phyloP scores from a whole-genome alignment of 64 coral and sea anemone species.

The Dendrophyllia cribrosa region DNA sequence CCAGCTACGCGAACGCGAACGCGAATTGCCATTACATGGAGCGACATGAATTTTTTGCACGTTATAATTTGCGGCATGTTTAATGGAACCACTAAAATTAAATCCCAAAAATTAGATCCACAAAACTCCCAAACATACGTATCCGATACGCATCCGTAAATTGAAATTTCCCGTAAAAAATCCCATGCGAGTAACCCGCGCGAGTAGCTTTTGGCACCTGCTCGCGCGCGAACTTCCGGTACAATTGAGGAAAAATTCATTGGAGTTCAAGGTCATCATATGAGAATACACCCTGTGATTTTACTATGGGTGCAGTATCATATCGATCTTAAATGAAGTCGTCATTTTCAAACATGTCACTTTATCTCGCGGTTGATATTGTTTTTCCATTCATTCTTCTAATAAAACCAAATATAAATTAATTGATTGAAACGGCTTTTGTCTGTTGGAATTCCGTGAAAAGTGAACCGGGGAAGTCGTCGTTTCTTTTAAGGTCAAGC shows the following conservation, averaged over 20 bases:
- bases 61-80: no score
- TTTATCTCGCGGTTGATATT: background rate
- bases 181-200: no score
- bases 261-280: background rate
- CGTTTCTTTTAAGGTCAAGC: background rate
- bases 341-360: background rate
- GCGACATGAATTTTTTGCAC: no score
- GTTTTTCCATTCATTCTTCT: background rate
- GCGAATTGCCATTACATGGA: no score
- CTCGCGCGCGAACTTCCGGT: background rate
- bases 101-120: no score
- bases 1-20: no score
- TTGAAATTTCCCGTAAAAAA: no score
- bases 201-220: no score
- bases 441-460: background rate
- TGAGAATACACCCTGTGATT: background rate
- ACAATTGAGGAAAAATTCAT: background rate
- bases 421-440: background rate
- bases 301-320: background rate
- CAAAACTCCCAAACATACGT: no score
- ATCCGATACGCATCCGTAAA: no score
- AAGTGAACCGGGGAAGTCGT: background rate
- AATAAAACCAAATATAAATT: background rate
- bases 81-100: no score
- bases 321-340: constrained; percentile 3